phyloP scores from a whole-genome alignment of 2,113 vertebrate species.

The Cyprinodon variegatus region DNA sequence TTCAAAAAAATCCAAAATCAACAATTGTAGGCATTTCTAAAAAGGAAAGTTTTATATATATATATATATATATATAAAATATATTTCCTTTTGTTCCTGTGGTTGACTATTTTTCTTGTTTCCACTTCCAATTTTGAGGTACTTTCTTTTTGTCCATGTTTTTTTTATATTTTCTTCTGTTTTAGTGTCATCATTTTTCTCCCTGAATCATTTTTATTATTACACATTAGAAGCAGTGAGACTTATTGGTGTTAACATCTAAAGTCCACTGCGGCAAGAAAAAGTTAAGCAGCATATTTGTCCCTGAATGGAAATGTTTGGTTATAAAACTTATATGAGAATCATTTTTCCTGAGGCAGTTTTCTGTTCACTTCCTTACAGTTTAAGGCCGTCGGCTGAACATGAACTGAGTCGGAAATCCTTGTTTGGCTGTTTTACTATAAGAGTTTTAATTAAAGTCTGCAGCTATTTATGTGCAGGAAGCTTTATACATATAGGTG shows the following conservation, averaged over 20 bases:
- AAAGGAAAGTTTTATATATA: too few species aligned
- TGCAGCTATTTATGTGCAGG: not conserved
- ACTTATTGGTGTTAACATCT: not conserved
- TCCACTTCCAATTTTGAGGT: not conserved
- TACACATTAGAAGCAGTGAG: not conserved
- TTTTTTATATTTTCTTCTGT: not conserved
- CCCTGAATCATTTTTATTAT: not conserved
- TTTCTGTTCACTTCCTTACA: not conserved
- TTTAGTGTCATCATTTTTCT: not conserved
- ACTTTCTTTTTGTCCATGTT: too few species aligned
- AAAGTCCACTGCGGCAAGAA: not conserved
- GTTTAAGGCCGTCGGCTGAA: not conserved
- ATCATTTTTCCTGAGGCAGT: not conserved
- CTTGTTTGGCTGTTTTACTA: not conserved
- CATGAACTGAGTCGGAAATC: not conserved
- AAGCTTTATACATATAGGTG: not conserved
- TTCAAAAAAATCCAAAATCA: too few species aligned
- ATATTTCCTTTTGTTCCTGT: too few species aligned
- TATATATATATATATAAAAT: too few species aligned
- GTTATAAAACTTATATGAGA: not conserved
- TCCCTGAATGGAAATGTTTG: not conserved
- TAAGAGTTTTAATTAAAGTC: not conserved
- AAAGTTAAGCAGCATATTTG: not conserved
- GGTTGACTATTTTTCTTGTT: too few species aligned
- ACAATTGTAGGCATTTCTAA: too few species aligned